Percentiles rank a stretch among this genome's conserved stretches.
Evolutionary conservation across 2,797 vertebrate species (phyloP).

Genomic region (Pseudomugil tenellus): DNA sequence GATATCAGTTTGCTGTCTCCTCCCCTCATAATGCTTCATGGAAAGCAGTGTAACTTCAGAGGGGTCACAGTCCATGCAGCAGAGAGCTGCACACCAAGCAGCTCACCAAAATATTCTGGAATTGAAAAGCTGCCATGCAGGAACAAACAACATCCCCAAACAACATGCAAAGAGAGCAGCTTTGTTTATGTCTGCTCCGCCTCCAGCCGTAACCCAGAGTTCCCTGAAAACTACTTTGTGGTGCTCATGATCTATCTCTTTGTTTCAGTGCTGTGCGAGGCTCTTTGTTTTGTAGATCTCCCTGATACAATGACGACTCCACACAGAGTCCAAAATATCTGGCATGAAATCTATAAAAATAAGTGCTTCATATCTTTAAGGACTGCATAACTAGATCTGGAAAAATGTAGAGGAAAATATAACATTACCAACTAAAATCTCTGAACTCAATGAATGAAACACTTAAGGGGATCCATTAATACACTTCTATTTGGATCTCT

Average conservation of each 20-base stretch:
- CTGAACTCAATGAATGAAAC: constrained; percentile 5
- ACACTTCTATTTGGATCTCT: not conserved
- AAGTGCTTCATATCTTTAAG: constrained; percentile 18
- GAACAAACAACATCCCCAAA: constrained; percentile 51
- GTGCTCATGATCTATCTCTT: constrained; percentile 57
- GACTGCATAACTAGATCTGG: not conserved
- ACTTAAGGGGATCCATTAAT: not conserved
- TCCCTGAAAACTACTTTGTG: constrained; percentile 60
- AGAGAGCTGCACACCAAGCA: constrained; percentile 18
- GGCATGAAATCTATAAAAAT: constrained; percentile 44
- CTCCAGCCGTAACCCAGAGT: constrained; percentile 34
- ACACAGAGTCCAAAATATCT: constrained; percentile 42
- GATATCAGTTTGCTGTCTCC: constrained; percentile 52
- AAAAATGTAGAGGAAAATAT: not conserved
- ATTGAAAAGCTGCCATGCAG: constrained; percentile 35
- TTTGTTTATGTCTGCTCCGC: constrained; percentile 48
- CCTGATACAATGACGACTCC: constrained; percentile 52
- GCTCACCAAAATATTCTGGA: constrained; percentile 50
- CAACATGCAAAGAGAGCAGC: constrained; percentile 46
- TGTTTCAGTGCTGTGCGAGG: constrained; percentile 52
- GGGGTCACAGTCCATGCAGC: constrained; percentile 54
- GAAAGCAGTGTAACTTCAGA: constrained; percentile 72
- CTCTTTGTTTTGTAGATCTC: constrained; percentile 60
- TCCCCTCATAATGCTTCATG: constrained; percentile 61
- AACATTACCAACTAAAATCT: not conserved